A percentile compares a stretch with the other conserved stretches of the same genome.
These are phyloP conservation scores for Sebastes diaconus DNA, from an alignment of 2,797 vertebrate species.

Conservation along the genomic window DNA sequence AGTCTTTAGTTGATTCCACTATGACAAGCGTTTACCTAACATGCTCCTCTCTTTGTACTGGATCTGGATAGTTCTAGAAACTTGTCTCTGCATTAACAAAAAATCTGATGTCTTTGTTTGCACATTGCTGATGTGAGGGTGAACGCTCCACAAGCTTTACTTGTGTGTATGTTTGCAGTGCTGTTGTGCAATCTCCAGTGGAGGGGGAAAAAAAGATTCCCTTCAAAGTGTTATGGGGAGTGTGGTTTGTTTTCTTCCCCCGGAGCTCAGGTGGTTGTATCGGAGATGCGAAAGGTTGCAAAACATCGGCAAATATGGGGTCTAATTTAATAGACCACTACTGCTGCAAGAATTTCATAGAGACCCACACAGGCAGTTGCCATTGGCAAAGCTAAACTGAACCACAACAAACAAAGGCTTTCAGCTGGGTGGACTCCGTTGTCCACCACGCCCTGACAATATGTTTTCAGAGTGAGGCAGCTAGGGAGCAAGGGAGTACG, in stretches of 20 bases:
- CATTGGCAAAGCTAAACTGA: constrained; percentile 65
- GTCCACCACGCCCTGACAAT: constrained; percentile 76
- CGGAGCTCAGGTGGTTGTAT: constrained; percentile 46
- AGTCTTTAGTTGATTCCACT: not conserved
- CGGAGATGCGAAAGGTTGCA: constrained; percentile 41
- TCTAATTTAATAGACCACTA: constrained; percentile 54
- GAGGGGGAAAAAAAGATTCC: not conserved
- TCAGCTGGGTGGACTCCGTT: constrained; percentile 64
- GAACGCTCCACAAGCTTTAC: constrained; percentile 30
- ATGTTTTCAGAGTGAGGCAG: constrained; percentile 64
- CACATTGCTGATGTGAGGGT: not conserved
- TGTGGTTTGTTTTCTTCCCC: constrained; percentile 39
- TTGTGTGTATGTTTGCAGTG: constrained; percentile 34
- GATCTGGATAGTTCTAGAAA: constrained; percentile 6
- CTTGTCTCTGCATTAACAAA: not conserved
- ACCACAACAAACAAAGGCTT: constrained; percentile 76
- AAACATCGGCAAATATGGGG: constrained; percentile 39
- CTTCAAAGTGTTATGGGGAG: constrained; percentile 32
- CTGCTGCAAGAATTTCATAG: constrained; percentile 43
- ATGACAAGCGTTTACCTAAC: constrained; percentile 4
- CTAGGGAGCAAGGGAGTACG: constrained; percentile 29
- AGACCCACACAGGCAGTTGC: constrained; percentile 60
- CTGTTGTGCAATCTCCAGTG: constrained; percentile 62
- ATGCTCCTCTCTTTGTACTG: not conserved
- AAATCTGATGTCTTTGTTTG: not conserved